Evolutionary conservation across 2,888 invertebrate genomes (phyloP).

Genomic region (Arrhopalites spinosus): DNA sequence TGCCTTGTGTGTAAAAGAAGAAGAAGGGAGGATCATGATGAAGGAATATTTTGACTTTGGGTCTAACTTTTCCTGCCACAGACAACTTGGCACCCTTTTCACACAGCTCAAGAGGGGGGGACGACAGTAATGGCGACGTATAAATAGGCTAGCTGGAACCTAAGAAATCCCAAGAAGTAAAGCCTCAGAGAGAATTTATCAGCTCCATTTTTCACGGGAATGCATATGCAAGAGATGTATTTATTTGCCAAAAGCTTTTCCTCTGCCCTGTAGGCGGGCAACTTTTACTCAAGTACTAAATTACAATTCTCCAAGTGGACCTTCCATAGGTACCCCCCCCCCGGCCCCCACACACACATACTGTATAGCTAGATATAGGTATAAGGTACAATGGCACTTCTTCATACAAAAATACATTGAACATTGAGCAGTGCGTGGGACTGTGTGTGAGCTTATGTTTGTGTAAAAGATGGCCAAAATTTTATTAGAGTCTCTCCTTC

Average conservation of each 20-base stretch:
- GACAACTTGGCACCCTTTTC: conserved; percentile 5
- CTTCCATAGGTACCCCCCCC: too few species aligned
- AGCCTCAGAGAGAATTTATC: conserved; percentile 31
- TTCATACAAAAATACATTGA: not conserved
- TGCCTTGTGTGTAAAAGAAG: not conserved
- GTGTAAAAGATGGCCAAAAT: too few species aligned
- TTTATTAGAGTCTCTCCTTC: too few species aligned
- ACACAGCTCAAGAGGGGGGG: not conserved
- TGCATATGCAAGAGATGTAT: conserved; percentile 36
- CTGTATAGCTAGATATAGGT: not conserved
- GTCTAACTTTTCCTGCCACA: too few species aligned
- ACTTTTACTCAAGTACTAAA: conserved; percentile 19
- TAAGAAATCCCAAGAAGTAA: conserved; percentile 24
- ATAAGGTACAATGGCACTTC: not conserved
- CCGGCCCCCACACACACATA: not conserved
- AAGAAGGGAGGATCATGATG: not conserved
- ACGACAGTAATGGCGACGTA: conserved; percentile 27
- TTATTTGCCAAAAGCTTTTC: conserved; percentile 28
- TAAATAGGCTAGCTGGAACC: conserved; percentile 2
- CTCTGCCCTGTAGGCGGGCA: conserved; percentile 23
- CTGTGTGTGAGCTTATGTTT: not conserved
- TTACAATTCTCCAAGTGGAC: conserved; percentile 24
- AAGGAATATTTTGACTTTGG: not conserved
- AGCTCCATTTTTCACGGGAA: conserved; percentile 23
- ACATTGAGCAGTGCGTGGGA: not conserved